Percentiles rank a stretch among this genome's conserved stretches.
Evolutionary conservation across 1,140 invertebrate species (phyloP).

Genomic region (Pseudomyrmex sp.): DNA sequence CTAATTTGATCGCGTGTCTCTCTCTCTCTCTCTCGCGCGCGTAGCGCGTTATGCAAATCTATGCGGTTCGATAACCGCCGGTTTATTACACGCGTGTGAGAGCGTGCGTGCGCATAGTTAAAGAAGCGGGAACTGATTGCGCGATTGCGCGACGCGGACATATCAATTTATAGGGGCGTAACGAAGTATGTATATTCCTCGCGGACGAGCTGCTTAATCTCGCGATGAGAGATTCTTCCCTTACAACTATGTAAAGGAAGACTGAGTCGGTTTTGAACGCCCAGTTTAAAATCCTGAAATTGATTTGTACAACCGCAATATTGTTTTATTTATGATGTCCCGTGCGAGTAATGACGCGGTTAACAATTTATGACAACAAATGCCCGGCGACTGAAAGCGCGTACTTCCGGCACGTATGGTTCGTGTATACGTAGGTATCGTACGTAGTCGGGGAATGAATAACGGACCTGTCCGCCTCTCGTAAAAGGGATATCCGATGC

Average conservation of each 20-base stretch:
- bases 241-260: background rate
- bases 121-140: conserved; percentile 33
- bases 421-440: conserved; percentile 44
- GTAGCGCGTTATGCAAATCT: conserved; percentile 63
- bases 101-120: conserved; percentile 28
- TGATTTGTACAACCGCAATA: conserved; percentile 50
- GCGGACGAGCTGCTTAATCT: conserved; percentile 5
- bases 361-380: conserved; percentile 60
- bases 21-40: background rate
- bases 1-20: conserved; percentile 52
- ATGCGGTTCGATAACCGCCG: conserved; percentile 19
- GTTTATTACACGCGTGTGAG: conserved; percentile 10
- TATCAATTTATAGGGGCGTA: conserved; percentile 50
- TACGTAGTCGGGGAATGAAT: conserved; percentile 62
- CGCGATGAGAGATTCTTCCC: background rate
- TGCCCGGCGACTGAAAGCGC: conserved; percentile 53
- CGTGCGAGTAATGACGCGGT: conserved; percentile 41
- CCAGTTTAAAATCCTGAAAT: conserved; percentile 36
- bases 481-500: conserved; percentile 68
- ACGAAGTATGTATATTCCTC: conserved; percentile 4
- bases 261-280: background rate
- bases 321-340: conserved; percentile 49
- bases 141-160: conserved; percentile 19
- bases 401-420: conserved; percentile 66
- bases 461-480: conserved; percentile 73